Percentiles rank a stretch among this genome's conserved stretches.
Evolutionary conservation across 53 echinoderm and acorn worm genomes (phyloP).

Genomic region (Echinometra lucunter): DNA sequence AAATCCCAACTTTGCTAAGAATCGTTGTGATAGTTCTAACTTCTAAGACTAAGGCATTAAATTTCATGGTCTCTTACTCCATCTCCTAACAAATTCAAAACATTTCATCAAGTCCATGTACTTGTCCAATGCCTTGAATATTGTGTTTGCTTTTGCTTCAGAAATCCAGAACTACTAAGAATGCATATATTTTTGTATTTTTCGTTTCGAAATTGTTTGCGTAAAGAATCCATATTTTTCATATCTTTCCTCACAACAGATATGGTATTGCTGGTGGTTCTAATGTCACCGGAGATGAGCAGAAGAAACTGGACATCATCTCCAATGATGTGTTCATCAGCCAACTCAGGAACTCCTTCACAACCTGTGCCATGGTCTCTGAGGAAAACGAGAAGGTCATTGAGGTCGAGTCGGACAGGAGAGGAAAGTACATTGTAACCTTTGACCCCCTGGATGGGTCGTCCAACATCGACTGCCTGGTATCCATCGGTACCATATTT

Average conservation of each 20-base stretch:
- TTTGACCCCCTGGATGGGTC: slow-evolving; percentile 99
- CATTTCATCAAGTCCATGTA: too few relatives aligned
- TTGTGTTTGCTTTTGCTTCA: too few relatives aligned
- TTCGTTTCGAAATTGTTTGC: too few relatives aligned
- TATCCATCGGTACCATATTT: slow-evolving; percentile 98
- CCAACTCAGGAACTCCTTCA: slow-evolving; percentile 87
- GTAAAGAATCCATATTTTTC: too few relatives aligned
- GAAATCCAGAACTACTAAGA: not conserved
- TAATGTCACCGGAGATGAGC: slow-evolving; percentile 94
- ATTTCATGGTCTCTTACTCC: too few relatives aligned
- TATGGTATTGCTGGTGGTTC: slow-evolving; percentile 95
- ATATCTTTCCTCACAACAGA: slow-evolving; percentile 55
- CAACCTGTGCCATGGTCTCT: slow-evolving; percentile 87
- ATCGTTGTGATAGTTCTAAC: too few relatives aligned
- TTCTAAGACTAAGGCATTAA: too few relatives aligned
- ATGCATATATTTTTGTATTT: not conserved
- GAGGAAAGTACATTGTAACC: slow-evolving; percentile 96
- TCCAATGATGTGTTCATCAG: slow-evolving; percentile 97
- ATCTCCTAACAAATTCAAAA: too few relatives aligned
- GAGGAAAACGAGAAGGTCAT: slow-evolving; percentile 94
- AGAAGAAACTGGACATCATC: slow-evolving; percentile 97
- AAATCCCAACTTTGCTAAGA: too few relatives aligned
- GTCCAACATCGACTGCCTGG: slow-evolving; percentile 97
- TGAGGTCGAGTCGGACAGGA: slow-evolving; percentile 81
- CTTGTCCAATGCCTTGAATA: too few relatives aligned